Base-by-base conservation (phyloP, 2,113 vertebrate species). In the Leucosticte australis region DNA sequence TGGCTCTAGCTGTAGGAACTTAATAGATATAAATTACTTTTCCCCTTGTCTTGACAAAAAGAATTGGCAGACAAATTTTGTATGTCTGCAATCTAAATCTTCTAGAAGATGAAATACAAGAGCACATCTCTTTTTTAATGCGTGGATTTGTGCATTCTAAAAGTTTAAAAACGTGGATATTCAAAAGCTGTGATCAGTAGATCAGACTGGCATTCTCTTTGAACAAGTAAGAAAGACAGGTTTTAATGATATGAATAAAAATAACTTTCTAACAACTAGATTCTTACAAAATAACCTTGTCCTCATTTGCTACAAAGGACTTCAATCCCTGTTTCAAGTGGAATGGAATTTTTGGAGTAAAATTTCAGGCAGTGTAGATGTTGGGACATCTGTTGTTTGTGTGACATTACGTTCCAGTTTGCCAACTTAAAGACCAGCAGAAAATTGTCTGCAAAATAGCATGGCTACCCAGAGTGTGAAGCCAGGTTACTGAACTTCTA, bases 221-320 rank as follows among this genome's bases (percentile, higher is more conserved):
- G 82, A 90, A 87, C 41, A 76, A 49, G 46, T 84, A 71, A 79
- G 55, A 80, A 22, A 44, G 56, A 59, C 41, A 49, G 9, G 8
- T 41, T 90, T 87, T 83, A 90, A 70, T 50, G 55, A 77, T 70
- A 86, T 11, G 37, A 83, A 83, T 68, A 91, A 77, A 94, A 92
- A 83, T 78, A 91, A 77, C 75, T 50, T 87, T 46, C 55, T 90
- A 57, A 47, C n/a, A 76, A 62, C 37, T 65, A 69, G 59, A 46
- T 85, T 85, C 49, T 73, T 77, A 56, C 20, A 62, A 90, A 86
- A 69, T 94, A 95, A 59, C 63, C 53, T 89, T 91, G 59, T 83
- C 31, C 55, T 44, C 26, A 27, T 84, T 83, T 93, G 28, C 68
- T 83, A 73, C 50, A 80, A 87, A 82, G 62, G 57, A 53, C 57